These are phyloP conservation scores for Hippocampus barbouri DNA, from an alignment of 2,113 vertebrate genomes.

Conservation along the genomic window DNA sequence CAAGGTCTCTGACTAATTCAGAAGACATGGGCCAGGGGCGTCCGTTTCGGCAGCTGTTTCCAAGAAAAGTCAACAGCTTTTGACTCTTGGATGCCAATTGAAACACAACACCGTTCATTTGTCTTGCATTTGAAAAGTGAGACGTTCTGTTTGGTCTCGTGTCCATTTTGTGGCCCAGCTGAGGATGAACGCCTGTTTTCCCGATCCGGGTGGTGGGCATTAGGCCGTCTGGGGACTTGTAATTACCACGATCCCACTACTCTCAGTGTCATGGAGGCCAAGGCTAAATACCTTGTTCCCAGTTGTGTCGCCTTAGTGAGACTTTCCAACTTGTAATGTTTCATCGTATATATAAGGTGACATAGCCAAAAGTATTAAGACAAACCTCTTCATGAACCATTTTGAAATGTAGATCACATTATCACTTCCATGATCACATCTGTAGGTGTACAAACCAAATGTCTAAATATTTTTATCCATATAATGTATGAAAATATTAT, in stretches of 20 bases:
- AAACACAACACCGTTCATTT: constrained; percentile 53
- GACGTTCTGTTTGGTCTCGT: constrained; percentile 37
- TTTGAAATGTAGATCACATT: not conserved
- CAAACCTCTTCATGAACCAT: not conserved
- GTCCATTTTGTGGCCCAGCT: constrained; percentile 32
- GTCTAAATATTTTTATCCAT: not conserved
- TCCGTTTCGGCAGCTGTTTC: constrained; percentile 60
- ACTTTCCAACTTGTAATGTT: constrained; percentile 8
- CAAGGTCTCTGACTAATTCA: constrained; percentile 17
- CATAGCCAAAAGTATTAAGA: not conserved
- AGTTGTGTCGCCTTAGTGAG: constrained; percentile 21
- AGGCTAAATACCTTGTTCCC: constrained; percentile 44
- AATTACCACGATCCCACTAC: constrained; percentile 32
- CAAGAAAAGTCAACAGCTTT: constrained; percentile 57
- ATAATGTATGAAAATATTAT: not conserved
- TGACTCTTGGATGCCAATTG: constrained; percentile 55
- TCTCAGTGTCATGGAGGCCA: constrained; percentile 39
- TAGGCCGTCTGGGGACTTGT: constrained; percentile 48
- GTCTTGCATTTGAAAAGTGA: constrained; percentile 54
- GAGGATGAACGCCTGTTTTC: constrained; percentile 45
- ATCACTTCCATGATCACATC: not conserved
- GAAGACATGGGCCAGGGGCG: constrained; percentile 21
- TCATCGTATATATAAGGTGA: not conserved
- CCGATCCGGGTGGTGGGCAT: constrained; percentile 42
- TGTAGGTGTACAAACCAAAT: not conserved